Base-by-base conservation (phyloP, 1,140 invertebrate species). In the Hylaeus anthracinus region DNA sequence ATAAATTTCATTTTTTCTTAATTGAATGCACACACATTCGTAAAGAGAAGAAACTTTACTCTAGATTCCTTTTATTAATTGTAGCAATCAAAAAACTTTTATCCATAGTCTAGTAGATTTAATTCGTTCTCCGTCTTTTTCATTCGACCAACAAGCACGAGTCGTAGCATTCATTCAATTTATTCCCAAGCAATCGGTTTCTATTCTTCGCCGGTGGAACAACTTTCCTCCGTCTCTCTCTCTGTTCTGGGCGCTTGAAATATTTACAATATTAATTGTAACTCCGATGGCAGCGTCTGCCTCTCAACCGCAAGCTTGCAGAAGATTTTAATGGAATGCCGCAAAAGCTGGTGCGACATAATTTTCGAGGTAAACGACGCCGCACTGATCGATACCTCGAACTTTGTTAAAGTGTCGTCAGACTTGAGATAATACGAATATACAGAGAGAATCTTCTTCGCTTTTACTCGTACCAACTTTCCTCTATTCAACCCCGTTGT, bases 391-490 rank as follows among this genome's bases (percentile, higher is more conserved):
- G 76, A 88, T 85, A 86, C n/a, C 60, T 81, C 77, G 78, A 87
- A 84, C 77, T 88, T 87, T 72, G 79, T 76, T 63, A 60, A 88
- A 81, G 77, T 80, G 83, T 85, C 85, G 65, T 48, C 61, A 67
- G 56, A 69, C 61, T 82, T 63, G 67, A 79, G 81, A 85, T 88
- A 87, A 84, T 87, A 87, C 64, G 81, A 82, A 89, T 86, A 84
- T 84, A 82, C 70, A 39, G 79, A 76, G 72, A 60, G 74, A 72
- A 71, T 72, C 64, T 72, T 64, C 70, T 63, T 53, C 60, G 79
- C 60, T 60, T 80, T 75, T 72, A 41, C 41, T 70, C 5, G 63
- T 65, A 79, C 76, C 73, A 87, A 86, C 73, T 81, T 75, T 60
- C 39, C 71, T 81, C 74, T 71, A 81, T 79, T 85, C 76, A 82